phyloP scores from a whole-genome alignment of 2,888 invertebrate species.

The Bimastos eiseni region DNA sequence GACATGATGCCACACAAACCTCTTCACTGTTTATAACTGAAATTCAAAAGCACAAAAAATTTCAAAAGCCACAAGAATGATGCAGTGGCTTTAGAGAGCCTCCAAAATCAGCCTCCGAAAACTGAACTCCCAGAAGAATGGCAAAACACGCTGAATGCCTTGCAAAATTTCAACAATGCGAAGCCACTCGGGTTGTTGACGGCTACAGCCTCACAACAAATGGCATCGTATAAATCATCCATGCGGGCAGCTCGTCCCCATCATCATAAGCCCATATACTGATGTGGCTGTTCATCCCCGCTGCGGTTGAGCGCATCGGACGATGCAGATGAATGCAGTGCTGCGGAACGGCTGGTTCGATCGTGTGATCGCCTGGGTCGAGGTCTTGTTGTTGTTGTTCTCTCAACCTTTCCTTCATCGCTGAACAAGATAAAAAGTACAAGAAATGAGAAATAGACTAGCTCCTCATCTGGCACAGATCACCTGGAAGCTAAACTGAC shows the following conservation, averaged over 20 bases:
- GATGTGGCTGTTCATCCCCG: background rate
- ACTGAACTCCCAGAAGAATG: background rate
- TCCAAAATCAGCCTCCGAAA: background rate
- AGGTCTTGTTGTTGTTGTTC: background rate
- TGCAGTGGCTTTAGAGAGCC: too few relatives aligned
- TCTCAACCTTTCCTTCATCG: background rate
- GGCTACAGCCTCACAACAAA: background rate
- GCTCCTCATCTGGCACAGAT: background rate
- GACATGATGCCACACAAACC: background rate
- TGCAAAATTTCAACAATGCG: background rate
- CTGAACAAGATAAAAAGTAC: background rate
- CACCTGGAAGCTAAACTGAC: background rate
- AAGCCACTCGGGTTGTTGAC: background rate
- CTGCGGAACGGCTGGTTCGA: background rate
- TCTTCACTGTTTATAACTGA: background rate
- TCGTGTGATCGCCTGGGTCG: background rate
- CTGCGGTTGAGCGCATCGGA: constrained; percentile 10
- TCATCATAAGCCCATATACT: constrained; percentile 20
- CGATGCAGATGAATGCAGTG: background rate
- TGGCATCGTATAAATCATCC: background rate
- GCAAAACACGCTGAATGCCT: background rate
- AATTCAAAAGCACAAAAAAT: background rate
- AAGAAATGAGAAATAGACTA: background rate
- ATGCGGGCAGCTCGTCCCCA: background rate
- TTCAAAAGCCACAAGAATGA: background rate